Evolutionary conservation across 2,797 vertebrate species (phyloP).

Genomic region (Denticeps clupeoides): DNA sequence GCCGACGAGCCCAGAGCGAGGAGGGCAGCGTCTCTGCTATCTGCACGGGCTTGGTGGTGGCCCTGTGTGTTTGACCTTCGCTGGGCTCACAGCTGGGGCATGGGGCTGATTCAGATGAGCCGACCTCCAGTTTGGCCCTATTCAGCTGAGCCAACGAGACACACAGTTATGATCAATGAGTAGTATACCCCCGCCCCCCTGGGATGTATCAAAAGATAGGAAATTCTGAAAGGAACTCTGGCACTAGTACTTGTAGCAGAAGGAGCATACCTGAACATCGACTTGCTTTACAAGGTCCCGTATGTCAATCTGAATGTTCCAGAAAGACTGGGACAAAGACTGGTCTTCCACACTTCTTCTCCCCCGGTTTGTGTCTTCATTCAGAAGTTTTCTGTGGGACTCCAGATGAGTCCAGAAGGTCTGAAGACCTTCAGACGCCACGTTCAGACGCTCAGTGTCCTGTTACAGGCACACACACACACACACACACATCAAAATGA

Average conservation of each 20-base stretch:
- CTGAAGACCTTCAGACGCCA: conserved; percentile 42
- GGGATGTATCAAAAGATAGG: too few relatives aligned
- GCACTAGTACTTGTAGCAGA: neutral
- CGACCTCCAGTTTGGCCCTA: too few relatives aligned
- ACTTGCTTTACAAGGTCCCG: conserved; percentile 56
- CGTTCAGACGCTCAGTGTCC: conserved; percentile 52
- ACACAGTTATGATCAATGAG: too few relatives aligned
- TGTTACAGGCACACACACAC: conserved; percentile 26
- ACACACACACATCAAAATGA: conserved; percentile 2
- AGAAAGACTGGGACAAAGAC: conserved; percentile 40
- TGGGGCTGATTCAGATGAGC: too few relatives aligned
- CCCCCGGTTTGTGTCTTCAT: too few relatives aligned
- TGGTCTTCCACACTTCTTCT: too few relatives aligned
- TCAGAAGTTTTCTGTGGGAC: conserved; percentile 44
- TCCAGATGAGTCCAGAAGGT: conserved; percentile 53
- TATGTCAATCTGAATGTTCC: conserved; percentile 50
- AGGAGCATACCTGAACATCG: conserved; percentile 43
- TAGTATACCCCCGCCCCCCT: too few relatives aligned
- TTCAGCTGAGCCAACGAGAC: too few relatives aligned
- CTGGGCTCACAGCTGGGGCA: too few relatives aligned
- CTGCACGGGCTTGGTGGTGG: too few relatives aligned
- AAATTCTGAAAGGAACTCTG: too few relatives aligned
- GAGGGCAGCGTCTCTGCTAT: neutral
- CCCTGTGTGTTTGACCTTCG: too few relatives aligned
- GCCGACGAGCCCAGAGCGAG: conserved; percentile 42